phyloP scores from a whole-genome alignment of 2,888 invertebrate species.

The Panzeria rudis region DNA sequence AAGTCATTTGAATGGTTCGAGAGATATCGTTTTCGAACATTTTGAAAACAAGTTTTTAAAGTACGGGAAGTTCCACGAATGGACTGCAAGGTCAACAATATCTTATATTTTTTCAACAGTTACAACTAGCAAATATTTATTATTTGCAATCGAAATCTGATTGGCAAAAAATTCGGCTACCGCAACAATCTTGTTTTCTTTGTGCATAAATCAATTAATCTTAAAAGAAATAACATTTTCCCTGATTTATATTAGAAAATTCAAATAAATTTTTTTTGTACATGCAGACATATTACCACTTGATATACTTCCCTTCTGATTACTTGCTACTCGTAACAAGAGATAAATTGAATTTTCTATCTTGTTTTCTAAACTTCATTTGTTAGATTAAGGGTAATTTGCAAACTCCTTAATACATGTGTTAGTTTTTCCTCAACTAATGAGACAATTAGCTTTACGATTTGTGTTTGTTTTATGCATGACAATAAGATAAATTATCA shows the following conservation, averaged over 20 bases:
- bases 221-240: no score
- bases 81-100: no score
- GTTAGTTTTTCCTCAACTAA: conserved; percentile 67
- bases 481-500: conserved; percentile 71
- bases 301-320: conserved; percentile 34
- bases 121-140: no score
- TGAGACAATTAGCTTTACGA: conserved; percentile 73
- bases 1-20: no score
- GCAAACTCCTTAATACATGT: conserved; percentile 48
- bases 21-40: no score
- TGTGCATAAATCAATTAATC: no score
- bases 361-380: conserved; percentile 59
- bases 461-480: conserved; percentile 69
- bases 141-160: no score
- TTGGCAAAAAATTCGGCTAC: no score
- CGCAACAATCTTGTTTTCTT: no score
- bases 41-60: no score
- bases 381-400: conserved; percentile 69
- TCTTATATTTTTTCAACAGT: no score
- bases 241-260: not conserved
- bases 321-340: conserved; percentile 12
- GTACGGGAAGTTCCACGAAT: no score
- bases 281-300: not conserved
- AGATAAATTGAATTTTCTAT: conserved; percentile 62
- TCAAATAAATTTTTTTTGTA: not conserved